Evolutionary conservation across 2,113 vertebrate genomes (phyloP).

Genomic region (Mandrillus leucophaeus): DNA sequence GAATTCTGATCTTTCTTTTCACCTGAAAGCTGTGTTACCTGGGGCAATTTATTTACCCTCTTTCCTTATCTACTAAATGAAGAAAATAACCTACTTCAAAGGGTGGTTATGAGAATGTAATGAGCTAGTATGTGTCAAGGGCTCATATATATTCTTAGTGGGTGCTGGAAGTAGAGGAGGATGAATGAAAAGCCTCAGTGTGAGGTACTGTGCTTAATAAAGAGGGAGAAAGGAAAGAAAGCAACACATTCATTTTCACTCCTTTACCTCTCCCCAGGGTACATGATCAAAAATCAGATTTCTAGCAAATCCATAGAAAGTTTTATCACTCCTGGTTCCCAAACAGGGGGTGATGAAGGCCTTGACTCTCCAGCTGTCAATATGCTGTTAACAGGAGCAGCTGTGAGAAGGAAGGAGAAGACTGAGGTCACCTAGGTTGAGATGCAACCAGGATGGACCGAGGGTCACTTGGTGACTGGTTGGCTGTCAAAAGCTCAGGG

Average conservation of each 20-base stretch:
- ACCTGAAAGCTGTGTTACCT: background rate
- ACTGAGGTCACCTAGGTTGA: background rate
- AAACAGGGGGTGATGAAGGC: background rate
- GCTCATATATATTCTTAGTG: background rate
- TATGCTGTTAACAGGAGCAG: background rate
- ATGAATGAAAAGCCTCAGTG: background rate
- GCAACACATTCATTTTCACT: background rate
- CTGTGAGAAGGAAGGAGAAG: background rate
- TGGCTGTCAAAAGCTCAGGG: slow-evolving; percentile 28
- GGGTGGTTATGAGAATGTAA: background rate
- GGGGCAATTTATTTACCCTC: background rate
- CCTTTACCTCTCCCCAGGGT: rapidly evolving
- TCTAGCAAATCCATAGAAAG: background rate
- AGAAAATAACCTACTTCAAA: background rate
- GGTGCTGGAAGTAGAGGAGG: background rate
- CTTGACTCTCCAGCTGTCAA: background rate
- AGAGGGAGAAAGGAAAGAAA: background rate
- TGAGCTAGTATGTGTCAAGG: background rate
- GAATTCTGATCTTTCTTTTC: slow-evolving; percentile 11
- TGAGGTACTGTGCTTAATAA: background rate
- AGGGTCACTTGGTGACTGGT: background rate
- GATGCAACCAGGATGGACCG: background rate
- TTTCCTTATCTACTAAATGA: background rate
- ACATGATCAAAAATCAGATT: background rate
- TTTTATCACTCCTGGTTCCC: background rate